These are phyloP conservation scores for Bagarius yarrelli DNA, from an alignment of 2,113 vertebrate genomes.

Conservation along the genomic window DNA sequence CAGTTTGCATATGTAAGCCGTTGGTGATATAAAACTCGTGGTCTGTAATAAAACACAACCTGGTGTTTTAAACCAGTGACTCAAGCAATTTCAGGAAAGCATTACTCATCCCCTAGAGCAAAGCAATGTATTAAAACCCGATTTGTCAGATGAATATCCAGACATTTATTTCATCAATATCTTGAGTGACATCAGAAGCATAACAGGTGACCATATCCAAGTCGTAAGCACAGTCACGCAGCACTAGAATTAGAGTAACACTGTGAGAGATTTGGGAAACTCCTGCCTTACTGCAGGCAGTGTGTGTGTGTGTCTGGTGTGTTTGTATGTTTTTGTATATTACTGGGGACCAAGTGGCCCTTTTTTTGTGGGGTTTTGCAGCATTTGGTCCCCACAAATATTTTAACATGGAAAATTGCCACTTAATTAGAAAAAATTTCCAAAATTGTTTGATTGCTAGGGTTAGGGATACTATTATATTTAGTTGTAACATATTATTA, in stretches of 20 bases:
- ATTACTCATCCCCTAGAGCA: neutral
- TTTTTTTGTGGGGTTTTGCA: neutral
- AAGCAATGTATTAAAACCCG: neutral
- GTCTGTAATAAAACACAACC: neutral
- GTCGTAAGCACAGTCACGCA: neutral
- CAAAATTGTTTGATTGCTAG: neutral
- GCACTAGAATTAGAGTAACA: conserved; percentile 23
- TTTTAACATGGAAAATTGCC: no score
- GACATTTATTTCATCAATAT: conserved; percentile 23
- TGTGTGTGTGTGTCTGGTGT: neutral
- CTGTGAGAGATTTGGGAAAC: conserved; percentile 40
- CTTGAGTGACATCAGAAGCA: conserved; percentile 29
- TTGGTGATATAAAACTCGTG: neutral
- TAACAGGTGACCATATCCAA: conserved; percentile 18
- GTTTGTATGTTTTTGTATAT: neutral
- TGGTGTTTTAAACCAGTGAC: neutral
- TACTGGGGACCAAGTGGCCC: neutral
- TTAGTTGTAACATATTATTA: neutral
- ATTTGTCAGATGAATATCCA: conserved; percentile 3
- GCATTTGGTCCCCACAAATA: neutral
- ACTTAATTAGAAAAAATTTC: neutral
- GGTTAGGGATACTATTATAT: neutral
- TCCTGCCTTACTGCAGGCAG: conserved; percentile 57
- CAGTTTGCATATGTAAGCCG: no score
- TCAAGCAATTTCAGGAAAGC: neutral